These are phyloP conservation scores for Glaucopsyche alexis DNA, from an alignment of 2,888 invertebrate genomes.

Conservation along the genomic window DNA sequence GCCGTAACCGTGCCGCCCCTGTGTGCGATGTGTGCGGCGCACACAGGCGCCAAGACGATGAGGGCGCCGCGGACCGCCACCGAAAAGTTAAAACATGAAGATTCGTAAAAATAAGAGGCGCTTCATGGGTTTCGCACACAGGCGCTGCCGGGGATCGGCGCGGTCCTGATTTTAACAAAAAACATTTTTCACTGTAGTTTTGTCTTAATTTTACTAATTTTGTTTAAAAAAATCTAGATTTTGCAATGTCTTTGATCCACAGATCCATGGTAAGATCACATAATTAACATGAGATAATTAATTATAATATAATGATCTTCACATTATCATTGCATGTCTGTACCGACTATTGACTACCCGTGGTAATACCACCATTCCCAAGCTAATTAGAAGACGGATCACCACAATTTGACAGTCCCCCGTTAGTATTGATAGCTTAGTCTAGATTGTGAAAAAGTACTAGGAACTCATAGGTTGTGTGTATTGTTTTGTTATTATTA, in stretches of 20 bases:
- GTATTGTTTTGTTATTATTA: neutral
- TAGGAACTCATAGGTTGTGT: neutral
- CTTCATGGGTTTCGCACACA: too few relatives aligned
- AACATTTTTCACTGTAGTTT: too few relatives aligned
- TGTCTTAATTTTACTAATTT: too few relatives aligned
- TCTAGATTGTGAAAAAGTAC: slow-evolving; percentile 10
- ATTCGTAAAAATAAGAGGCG: too few relatives aligned
- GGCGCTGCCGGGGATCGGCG: too few relatives aligned
- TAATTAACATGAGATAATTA: slow-evolving; percentile 13
- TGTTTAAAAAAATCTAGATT: too few relatives aligned
- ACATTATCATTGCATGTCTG: neutral
- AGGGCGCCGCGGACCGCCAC: too few relatives aligned
- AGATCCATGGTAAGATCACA: slow-evolving; percentile 3
- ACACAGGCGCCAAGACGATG: too few relatives aligned
- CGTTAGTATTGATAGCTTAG: slow-evolving; percentile 12
- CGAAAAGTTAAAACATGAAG: too few relatives aligned
- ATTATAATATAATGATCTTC: slow-evolving; percentile 1
- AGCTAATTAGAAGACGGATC: neutral
- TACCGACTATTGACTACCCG: neutral
- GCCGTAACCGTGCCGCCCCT: too few relatives aligned
- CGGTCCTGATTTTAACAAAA: too few relatives aligned
- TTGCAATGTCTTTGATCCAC: neutral
- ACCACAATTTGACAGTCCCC: slow-evolving; percentile 14
- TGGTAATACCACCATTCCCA: slow-evolving; percentile 12
- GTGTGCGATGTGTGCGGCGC: too few relatives aligned